A percentile compares a stretch with the other conserved stretches of the same genome.
phyloP scores from a whole-genome alignment of 2,113 vertebrate genomes.

The Zosterops pallidus region DNA sequence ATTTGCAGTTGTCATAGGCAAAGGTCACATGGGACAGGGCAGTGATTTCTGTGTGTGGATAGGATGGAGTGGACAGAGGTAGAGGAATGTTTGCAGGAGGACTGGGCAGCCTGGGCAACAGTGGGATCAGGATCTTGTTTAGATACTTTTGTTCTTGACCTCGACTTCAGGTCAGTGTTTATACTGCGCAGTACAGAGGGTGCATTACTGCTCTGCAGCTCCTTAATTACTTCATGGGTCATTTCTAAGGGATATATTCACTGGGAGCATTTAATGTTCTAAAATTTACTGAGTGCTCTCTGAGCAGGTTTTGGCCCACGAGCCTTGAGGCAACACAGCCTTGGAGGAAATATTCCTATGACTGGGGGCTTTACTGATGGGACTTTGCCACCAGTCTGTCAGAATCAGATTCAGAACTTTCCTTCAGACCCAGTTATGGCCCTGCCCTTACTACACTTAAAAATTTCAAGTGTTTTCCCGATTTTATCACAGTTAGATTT shows the following conservation, averaged over 20 bases:
- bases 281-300: neutral
- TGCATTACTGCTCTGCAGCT: neutral
- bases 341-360: neutral
- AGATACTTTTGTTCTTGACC: neutral
- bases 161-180: neutral
- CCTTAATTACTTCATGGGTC: fast-evolving
- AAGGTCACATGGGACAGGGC: neutral
- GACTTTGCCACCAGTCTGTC: neutral
- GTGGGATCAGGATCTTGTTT: neutral
- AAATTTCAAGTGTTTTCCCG: neutral
- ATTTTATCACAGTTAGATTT: neutral
- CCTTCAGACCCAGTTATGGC: neutral
- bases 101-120: fast-evolving
- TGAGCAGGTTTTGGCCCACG: neutral
- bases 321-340: neutral
- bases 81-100: neutral
- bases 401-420: neutral
- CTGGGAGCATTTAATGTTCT: neutral
- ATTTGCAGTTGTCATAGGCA: neutral
- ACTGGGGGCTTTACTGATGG: neutral
- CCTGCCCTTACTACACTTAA: neutral
- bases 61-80: neutral
- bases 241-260: neutral
- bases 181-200: fast-evolving
- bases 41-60: fast-evolving